Percentiles rank a stretch among this genome's conserved stretches.
phyloP scores from a whole-genome alignment of 2,113 vertebrate genomes.

The Pelusios castaneus region DNA sequence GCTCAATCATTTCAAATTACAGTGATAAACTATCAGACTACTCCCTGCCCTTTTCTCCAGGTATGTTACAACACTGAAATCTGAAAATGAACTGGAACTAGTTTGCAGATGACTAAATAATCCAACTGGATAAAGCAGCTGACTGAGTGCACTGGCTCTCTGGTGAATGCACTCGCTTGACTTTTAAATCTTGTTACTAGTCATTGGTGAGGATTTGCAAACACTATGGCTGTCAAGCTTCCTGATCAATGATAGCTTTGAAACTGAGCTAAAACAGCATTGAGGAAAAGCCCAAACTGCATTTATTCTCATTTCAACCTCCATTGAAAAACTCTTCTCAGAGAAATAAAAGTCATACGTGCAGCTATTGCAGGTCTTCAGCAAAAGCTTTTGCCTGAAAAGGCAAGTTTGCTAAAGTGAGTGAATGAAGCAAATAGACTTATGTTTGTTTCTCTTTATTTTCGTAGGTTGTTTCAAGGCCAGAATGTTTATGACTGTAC shows the following conservation, averaged over 20 bases:
- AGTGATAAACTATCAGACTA: slow-evolving; percentile 29
- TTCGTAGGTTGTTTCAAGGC: background rate
- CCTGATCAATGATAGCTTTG: slow-evolving; percentile 69
- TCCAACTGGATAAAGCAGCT: slow-evolving; percentile 39
- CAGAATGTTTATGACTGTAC: background rate
- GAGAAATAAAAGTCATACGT: slow-evolving; percentile 46
- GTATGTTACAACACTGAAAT: background rate
- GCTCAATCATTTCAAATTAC: slow-evolving; percentile 47
- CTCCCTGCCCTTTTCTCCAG: background rate
- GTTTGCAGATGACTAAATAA: slow-evolving; percentile 58
- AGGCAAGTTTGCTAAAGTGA: slow-evolving; percentile 3
- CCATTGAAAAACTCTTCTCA: slow-evolving; percentile 57
- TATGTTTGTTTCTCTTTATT: background rate
- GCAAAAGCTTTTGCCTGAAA: slow-evolving; percentile 19
- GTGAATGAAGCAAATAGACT: background rate
- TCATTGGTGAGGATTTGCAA: slow-evolving; percentile 71
- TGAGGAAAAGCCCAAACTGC: slow-evolving; percentile 56
- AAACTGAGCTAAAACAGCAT: slow-evolving; percentile 62
- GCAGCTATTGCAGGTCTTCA: slow-evolving; percentile 15
- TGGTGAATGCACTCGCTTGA: slow-evolving; percentile 55
- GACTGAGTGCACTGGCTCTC: slow-evolving; percentile 36
- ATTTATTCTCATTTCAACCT: slow-evolving; percentile 61
- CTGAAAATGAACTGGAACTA: slow-evolving; percentile 31
- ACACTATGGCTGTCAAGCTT: slow-evolving; percentile 65
- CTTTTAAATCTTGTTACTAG: slow-evolving; percentile 69